These are phyloP conservation scores for Nerophis lumbriciformis DNA, from an alignment of 2,113 vertebrate genomes.

Conservation along the genomic window DNA sequence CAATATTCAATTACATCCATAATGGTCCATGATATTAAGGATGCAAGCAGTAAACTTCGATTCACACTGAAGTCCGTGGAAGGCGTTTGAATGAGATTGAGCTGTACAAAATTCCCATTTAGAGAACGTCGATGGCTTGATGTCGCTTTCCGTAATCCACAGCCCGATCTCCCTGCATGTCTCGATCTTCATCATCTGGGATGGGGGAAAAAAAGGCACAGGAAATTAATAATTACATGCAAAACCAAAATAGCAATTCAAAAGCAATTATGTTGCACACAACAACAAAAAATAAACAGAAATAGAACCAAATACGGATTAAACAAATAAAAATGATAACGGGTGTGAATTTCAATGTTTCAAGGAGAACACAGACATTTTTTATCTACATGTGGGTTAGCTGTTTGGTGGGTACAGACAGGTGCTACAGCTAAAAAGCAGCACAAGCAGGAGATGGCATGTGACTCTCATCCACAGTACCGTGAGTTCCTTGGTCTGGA, in stretches of 20 bases:
- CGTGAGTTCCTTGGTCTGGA: conserved; percentile 38
- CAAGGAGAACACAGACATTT: conserved; percentile 50
- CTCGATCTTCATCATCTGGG: conserved; percentile 91
- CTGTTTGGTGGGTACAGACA: conserved; percentile 62
- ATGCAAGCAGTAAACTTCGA: conserved; percentile 29
- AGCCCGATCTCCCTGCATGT: conserved; percentile 84
- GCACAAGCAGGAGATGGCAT: conserved; percentile 50
- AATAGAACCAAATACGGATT: conserved; percentile 3
- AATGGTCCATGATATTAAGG: conserved; percentile 44
- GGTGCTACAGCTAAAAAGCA: conserved; percentile 53
- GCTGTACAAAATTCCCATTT: conserved; percentile 37
- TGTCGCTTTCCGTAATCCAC: conserved; percentile 86
- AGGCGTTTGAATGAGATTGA: conserved; percentile 23
- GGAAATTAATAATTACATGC: conserved; percentile 17
- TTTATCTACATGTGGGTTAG: conserved; percentile 60
- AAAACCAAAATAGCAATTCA: too few relatives aligned
- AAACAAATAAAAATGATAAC: neutral
- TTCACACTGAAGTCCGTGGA: conserved; percentile 34
- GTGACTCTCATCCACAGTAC: conserved; percentile 60
- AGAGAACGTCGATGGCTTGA: conserved; percentile 83
- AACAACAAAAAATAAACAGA: conserved; percentile 2
- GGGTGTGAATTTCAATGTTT: conserved; percentile 48
- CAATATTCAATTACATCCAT: conserved; percentile 43
- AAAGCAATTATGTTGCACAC: neutral
- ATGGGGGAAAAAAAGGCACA: conserved; percentile 21